phyloP scores from a whole-genome alignment of 2,888 invertebrate genomes.

The Acanthosoma haemorrhoidale region DNA sequence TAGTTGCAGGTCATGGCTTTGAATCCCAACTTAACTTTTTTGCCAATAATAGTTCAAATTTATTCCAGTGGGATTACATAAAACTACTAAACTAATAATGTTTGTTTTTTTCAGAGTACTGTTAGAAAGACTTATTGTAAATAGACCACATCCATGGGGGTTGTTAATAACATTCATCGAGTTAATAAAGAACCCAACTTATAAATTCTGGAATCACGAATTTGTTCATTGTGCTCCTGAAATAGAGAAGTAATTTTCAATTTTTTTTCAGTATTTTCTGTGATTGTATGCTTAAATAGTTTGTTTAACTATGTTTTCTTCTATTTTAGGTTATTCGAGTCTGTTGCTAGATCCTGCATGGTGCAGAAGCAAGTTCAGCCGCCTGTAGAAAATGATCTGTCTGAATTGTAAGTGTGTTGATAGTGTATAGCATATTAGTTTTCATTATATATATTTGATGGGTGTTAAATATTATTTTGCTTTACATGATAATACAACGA shows the following conservation, averaged over 20 bases:
- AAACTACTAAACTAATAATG: no score
- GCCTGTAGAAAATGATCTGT: conserved; percentile 59
- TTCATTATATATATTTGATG: neutral
- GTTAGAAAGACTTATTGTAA: conserved; percentile 93
- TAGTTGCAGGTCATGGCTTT: no score
- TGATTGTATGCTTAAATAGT: no score
- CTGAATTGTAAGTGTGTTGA: conserved; percentile 54
- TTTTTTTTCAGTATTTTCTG: conserved; percentile 27
- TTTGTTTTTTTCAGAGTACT: conserved; percentile 60
- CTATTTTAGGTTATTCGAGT: conserved; percentile 76
- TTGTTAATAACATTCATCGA: conserved; percentile 97
- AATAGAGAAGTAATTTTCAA: conserved; percentile 92
- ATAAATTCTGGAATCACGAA: conserved; percentile 98
- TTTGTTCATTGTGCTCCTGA: conserved; percentile 99
- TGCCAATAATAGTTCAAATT: no score
- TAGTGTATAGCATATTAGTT: neutral
- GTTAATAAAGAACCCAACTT: conserved; percentile 94
- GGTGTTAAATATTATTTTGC: neutral
- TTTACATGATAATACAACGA: neutral
- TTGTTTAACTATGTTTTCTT: neutral
- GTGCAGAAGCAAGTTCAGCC: conserved; percentile 69
- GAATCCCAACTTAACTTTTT: no score
- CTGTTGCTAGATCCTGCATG: conserved; percentile 93
- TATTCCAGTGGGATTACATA: no score
- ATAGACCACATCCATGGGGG: conserved; percentile 99